These are phyloP conservation scores for Solenopsis fugax DNA, from an alignment of 1,140 invertebrate genomes.

Conservation along the genomic window DNA sequence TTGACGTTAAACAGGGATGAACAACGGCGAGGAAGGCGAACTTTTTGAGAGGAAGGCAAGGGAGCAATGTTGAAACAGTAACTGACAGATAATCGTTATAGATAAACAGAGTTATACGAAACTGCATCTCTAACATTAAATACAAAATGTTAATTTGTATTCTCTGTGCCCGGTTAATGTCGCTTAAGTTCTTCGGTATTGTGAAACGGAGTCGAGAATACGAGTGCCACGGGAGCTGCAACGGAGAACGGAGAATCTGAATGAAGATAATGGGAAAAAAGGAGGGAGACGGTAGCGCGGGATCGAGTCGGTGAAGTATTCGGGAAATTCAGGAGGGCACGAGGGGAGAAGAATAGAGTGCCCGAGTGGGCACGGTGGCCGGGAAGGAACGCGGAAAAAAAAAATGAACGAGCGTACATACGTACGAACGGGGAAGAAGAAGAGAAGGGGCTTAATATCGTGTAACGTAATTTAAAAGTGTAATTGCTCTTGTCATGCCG, in stretches of 20 bases:
- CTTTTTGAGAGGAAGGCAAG: background rate
- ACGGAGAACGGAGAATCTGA: background rate
- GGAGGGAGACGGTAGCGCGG: background rate
- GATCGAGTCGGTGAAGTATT: conserved; percentile 45
- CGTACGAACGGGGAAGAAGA: conserved; percentile 71
- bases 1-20: conserved; percentile 16
- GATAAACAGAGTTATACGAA: background rate
- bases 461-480: conserved; percentile 87
- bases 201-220: background rate
- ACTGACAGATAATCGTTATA: conserved; percentile 6
- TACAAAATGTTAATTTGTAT: conserved; percentile 8
- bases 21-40: background rate
- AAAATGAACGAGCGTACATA: conserved; percentile 9
- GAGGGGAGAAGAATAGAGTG: background rate
- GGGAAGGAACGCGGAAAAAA: conserved; percentile 41
- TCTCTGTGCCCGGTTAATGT: background rate
- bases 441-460: conserved; percentile 85
- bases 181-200: background rate
- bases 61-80: background rate
- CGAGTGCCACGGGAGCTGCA: background rate
- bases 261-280: conserved; percentile 40
- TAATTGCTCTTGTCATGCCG: conserved; percentile 86
- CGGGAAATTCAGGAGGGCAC: conserved; percentile 41
- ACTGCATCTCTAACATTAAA: background rate
- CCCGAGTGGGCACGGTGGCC: background rate